phyloP scores from a whole-genome alignment of 2,797 vertebrate genomes.

The Aphelocoma californica region DNA sequence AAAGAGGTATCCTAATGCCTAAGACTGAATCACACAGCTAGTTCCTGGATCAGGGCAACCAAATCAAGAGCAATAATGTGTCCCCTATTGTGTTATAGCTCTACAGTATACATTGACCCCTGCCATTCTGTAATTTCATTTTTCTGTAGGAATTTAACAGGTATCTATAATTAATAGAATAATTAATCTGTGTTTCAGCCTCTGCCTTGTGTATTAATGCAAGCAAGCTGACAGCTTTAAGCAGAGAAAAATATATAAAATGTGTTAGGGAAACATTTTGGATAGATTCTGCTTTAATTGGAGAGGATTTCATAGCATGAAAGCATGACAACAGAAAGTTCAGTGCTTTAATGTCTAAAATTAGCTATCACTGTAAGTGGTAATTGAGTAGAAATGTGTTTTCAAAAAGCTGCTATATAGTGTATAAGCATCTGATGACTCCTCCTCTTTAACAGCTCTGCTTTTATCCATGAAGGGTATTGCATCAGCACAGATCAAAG shows the following conservation, averaged over 20 bases:
- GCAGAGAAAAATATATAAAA: neutral
- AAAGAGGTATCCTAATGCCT: neutral
- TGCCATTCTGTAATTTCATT: neutral
- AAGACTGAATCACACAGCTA: neutral
- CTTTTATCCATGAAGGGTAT: neutral
- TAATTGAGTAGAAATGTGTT: slow-evolving; percentile 41
- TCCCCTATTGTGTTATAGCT: fast-evolving
- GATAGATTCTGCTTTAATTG: neutral
- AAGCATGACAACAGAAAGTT: slow-evolving; percentile 13
- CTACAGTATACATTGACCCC: neutral
- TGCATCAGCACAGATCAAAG: slow-evolving; percentile 21
- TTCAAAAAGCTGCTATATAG: slow-evolving; percentile 19
- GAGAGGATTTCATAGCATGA: neutral
- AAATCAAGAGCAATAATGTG: neutral
- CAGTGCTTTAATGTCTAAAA: slow-evolving; percentile 40
- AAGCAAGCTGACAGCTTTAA: neutral
- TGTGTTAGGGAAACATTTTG: neutral
- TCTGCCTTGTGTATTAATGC: neutral
- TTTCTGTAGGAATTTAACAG: neutral
- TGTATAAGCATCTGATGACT: neutral
- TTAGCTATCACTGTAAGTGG: neutral
- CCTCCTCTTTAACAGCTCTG: slow-evolving; percentile 11
- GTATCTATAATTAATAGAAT: neutral
- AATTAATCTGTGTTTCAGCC: neutral
- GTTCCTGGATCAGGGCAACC: neutral